A percentile compares a stretch with the other conserved stretches of the same genome.
Conservation (phyloP, 1,140 invertebrate genomes). For the Megalopta genalis region DNA sequence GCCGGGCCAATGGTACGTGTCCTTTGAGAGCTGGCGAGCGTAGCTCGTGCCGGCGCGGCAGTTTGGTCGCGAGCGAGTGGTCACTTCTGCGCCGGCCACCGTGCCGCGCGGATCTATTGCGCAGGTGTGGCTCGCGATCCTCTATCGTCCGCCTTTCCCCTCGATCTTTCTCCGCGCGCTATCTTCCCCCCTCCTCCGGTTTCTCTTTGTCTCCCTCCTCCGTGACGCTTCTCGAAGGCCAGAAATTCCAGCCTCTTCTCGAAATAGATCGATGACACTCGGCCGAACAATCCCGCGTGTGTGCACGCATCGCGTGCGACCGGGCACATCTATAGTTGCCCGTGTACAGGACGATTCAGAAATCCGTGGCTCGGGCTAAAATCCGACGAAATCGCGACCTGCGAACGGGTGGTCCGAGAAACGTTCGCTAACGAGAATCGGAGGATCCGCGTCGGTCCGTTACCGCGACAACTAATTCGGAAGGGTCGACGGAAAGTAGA, state of each 20-base stretch:
- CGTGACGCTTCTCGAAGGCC: constrained; percentile 64
- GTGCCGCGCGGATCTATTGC: constrained; percentile 54
- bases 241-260: constrained; percentile 77
- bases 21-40: neutral
- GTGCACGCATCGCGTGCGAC: constrained; percentile 49
- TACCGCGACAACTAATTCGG: no score
- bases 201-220: constrained; percentile 44
- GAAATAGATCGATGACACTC: constrained; percentile 80
- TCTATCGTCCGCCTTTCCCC: constrained; percentile 48
- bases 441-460: no score
- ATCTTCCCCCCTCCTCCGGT: constrained; percentile 5
- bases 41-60: constrained; percentile 39
- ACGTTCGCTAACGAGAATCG: no score
- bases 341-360: neutral
- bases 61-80: constrained; percentile 39
- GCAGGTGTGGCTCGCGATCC: constrained; percentile 56
- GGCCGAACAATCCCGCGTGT: constrained; percentile 69
- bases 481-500: no score
- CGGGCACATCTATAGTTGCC: constrained; percentile 12
- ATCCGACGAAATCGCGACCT: neutral
- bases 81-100: constrained; percentile 67
- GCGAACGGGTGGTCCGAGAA: neutral
- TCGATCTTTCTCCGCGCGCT: constrained; percentile 16
- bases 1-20: constrained; percentile 42
- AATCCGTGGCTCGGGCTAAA: neutral